These are phyloP conservation scores for Condylura cristata DNA, from an alignment of 2,113 vertebrate species.

Conservation along the genomic window DNA sequence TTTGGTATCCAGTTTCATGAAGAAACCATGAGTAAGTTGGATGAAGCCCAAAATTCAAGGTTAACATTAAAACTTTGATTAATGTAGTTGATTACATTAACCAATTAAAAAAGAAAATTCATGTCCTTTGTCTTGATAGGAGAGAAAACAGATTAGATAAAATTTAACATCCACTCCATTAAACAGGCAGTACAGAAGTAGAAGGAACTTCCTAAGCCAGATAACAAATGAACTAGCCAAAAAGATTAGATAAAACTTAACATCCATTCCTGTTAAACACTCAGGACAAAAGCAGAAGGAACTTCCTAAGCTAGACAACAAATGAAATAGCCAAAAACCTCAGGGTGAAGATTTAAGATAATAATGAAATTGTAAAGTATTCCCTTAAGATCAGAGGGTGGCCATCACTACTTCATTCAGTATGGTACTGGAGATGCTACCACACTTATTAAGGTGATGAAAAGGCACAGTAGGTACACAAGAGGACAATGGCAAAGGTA, in stretches of 20 bases:
- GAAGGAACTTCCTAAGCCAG: background rate
- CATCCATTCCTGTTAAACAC: background rate
- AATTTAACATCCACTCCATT: background rate
- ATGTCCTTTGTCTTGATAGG: slow-evolving; percentile 41
- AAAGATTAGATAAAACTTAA: slow-evolving; percentile 30
- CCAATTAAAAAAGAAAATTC: slow-evolving; percentile 60
- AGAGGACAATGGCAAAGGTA: background rate
- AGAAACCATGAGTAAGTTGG: slow-evolving; percentile 33
- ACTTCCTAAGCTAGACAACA: background rate
- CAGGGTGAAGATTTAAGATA: background rate
- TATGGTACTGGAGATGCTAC: background rate
- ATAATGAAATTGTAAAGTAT: background rate
- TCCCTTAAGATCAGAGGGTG: background rate
- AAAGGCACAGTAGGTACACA: background rate
- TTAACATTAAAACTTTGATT: slow-evolving; percentile 61
- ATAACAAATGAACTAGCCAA: background rate
- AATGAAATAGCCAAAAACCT: background rate
- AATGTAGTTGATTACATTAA: slow-evolving; percentile 44
- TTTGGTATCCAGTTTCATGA: slow-evolving; percentile 27
- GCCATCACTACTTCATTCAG: background rate
- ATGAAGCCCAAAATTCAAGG: slow-evolving; percentile 44
- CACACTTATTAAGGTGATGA: background rate
- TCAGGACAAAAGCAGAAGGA: background rate
- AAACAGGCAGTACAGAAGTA: background rate
- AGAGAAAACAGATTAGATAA: background rate